phyloP scores from a whole-genome alignment of 2,113 vertebrate species.

The Notarius lentiginosus region DNA sequence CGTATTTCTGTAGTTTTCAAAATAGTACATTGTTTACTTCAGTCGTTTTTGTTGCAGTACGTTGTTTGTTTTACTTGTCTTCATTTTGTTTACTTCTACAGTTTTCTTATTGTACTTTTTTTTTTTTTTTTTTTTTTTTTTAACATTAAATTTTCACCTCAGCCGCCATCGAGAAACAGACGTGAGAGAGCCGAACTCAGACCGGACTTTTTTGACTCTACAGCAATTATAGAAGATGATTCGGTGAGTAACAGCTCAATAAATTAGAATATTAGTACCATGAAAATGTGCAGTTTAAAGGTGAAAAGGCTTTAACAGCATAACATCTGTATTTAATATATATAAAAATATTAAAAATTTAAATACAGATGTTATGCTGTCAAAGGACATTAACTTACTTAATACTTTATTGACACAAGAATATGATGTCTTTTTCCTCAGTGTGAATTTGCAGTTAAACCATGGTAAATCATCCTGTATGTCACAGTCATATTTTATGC shows the following conservation, averaged over 20 bases:
- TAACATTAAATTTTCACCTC: no score
- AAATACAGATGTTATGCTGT: no score
- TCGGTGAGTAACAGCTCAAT: conserved; percentile 77
- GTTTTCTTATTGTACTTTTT: no score
- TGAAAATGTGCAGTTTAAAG: not conserved
- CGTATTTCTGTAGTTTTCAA: no score
- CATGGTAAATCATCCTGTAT: not conserved
- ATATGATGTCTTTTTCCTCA: not conserved
- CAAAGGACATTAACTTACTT: not conserved
- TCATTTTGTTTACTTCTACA: no score
- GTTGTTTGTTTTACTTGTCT: no score
- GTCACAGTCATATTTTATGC: not conserved
- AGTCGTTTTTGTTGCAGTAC: no score
- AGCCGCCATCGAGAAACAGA: conserved; percentile 97
- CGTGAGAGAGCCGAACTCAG: conserved; percentile 94
- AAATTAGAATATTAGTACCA: not conserved
- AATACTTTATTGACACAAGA: not conserved
- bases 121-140: no score
- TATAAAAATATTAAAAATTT: no score
- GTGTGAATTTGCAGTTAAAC: not conserved
- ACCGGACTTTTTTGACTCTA: conserved; percentile 99
- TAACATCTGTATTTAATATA: not conserved
- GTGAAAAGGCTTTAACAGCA: not conserved
- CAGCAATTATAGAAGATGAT: conserved; percentile 98
- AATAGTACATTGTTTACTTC: no score